These are phyloP conservation scores for Pipa parva DNA, from an alignment of 2,113 vertebrate species.

Conservation along the genomic window DNA sequence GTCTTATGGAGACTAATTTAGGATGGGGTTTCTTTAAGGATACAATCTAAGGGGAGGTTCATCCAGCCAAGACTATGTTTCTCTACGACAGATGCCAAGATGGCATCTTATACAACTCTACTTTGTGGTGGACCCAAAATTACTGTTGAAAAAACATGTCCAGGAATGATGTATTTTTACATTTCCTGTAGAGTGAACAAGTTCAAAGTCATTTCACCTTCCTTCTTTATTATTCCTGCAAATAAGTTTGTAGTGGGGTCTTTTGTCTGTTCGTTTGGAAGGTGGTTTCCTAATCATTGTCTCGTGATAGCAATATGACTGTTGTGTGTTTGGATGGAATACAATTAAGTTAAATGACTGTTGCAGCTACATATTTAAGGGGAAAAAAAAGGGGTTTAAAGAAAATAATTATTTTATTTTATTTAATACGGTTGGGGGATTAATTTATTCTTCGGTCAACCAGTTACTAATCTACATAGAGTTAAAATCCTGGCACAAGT, in stretches of 20 bases:
- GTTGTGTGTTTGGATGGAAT: slow-evolving; percentile 25
- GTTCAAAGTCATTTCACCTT: slow-evolving; percentile 20
- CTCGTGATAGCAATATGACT: slow-evolving; percentile 10
- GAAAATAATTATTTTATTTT: too few relatives aligned
- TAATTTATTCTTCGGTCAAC: too few relatives aligned
- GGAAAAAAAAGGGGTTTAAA: background rate
- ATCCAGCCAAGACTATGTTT: slow-evolving; percentile 17
- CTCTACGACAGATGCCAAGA: slow-evolving; percentile 12
- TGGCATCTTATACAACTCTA: slow-evolving; percentile 20
- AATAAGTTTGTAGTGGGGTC: background rate
- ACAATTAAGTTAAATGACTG: slow-evolving; percentile 5
- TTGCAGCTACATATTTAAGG: slow-evolving; percentile 27
- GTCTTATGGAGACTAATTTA: slow-evolving; percentile 22
- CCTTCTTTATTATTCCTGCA: slow-evolving; percentile 10
- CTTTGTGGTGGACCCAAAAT: slow-evolving; percentile 25
- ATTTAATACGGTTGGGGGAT: too few relatives aligned
- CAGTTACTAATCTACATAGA: too few relatives aligned
- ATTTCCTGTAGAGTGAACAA: background rate
- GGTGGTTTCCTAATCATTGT: slow-evolving; percentile 1
- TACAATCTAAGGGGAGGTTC: slow-evolving; percentile 7
- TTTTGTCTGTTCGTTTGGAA: background rate
- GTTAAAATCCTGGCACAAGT: too few relatives aligned
- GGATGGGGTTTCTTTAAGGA: slow-evolving; percentile 8
- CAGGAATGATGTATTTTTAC: slow-evolving; percentile 16
- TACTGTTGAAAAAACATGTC: slow-evolving; percentile 25